These are phyloP conservation scores for Mythimna lalbum DNA, from an alignment of 2,888 invertebrate genomes.

Conservation along the genomic window DNA sequence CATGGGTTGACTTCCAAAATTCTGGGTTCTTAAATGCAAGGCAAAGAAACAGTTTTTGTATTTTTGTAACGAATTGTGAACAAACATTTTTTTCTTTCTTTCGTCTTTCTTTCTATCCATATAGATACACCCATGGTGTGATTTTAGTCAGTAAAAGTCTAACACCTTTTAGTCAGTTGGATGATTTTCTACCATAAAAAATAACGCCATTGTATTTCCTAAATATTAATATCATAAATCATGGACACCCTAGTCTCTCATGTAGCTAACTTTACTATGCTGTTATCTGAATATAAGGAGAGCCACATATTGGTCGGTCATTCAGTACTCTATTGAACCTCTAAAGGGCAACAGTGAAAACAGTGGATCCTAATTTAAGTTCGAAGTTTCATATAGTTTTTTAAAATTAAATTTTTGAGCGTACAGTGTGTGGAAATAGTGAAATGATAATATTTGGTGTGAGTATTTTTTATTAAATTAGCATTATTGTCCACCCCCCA, in stretches of 20 bases:
- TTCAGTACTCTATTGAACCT: slow-evolving; percentile 7
- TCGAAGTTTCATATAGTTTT: neutral
- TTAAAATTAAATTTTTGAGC: slow-evolving; percentile 2
- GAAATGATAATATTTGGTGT: slow-evolving; percentile 3
- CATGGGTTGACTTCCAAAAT: too few relatives aligned
- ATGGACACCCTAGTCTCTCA: slow-evolving; percentile 1
- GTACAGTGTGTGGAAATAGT: neutral
- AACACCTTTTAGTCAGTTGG: neutral
- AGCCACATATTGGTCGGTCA: neutral
- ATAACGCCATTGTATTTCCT: too few relatives aligned
- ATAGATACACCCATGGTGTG: too few relatives aligned
- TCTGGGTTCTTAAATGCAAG: too few relatives aligned
- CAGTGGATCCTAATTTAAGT: neutral
- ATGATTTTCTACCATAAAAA: too few relatives aligned
- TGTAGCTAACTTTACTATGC: slow-evolving; percentile 11
- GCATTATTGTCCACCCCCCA: too few relatives aligned
- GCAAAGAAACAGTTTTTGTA: too few relatives aligned
- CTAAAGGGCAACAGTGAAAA: neutral
- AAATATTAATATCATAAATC: neutral
- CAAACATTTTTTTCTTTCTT: too few relatives aligned
- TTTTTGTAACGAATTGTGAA: too few relatives aligned
- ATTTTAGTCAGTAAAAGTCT: neutral
- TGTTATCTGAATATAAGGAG: slow-evolving; percentile 18
- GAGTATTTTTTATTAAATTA: slow-evolving; percentile 6
- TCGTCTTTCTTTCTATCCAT: too few relatives aligned